Conservation (phyloP, 2,888 invertebrate genomes). For the Ormyrus rosae region DNA sequence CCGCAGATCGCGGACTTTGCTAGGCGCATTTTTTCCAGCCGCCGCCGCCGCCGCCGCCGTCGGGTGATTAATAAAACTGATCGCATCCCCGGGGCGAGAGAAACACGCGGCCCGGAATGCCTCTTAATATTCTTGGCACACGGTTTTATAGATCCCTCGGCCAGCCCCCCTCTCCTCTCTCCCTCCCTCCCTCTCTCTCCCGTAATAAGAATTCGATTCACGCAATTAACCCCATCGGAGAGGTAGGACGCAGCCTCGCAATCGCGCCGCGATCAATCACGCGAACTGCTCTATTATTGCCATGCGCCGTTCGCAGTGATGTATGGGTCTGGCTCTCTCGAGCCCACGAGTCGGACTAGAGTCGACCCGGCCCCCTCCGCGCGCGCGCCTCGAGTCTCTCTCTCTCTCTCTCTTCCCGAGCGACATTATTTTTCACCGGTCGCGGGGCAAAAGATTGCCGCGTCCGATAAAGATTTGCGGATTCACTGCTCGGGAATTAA, state of each 20-base stretch:
- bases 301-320: slow-evolving; percentile 44
- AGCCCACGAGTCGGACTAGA: not conserved
- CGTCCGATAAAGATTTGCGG: slow-evolving; percentile 31
- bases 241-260: slow-evolving; percentile 21
- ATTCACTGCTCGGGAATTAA: slow-evolving; percentile 30
- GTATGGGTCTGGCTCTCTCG: slow-evolving; percentile 31
- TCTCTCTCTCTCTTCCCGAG: not conserved
- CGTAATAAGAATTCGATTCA: slow-evolving; percentile 57
- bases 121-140: slow-evolving; percentile 59
- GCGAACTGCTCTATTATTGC: slow-evolving; percentile 55
- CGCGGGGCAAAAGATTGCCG: not conserved
- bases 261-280: slow-evolving; percentile 52
- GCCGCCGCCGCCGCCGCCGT: not conserved
- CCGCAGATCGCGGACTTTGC: slow-evolving; percentile 41
- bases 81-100: slow-evolving; percentile 50
- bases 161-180: not conserved
- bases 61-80: slow-evolving; percentile 59
- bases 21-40: slow-evolving; percentile 19
- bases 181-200: not conserved
- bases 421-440: slow-evolving; percentile 39
- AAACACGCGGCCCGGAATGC: slow-evolving; percentile 55
- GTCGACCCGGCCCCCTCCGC: not conserved
- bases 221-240: slow-evolving; percentile 52
- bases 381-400: no score
- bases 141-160: slow-evolving; percentile 45